Conservation (phyloP, 2,888 invertebrate species). For the Galerucella pusilla region DNA sequence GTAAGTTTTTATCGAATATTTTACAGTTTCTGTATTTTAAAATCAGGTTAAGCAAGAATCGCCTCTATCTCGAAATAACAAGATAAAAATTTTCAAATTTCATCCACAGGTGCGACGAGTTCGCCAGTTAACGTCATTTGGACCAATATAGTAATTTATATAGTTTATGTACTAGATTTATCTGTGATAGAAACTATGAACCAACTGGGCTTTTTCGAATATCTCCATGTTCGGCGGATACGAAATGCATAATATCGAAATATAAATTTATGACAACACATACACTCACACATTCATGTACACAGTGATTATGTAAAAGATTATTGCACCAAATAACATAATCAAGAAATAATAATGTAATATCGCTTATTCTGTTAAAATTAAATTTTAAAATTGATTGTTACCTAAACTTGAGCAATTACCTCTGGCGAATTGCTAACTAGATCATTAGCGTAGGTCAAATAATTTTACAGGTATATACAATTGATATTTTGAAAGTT, state of each 20-base stretch:
- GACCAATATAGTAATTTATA: too few relatives aligned
- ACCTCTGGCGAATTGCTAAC: conserved; percentile 6
- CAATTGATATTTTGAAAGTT: too few relatives aligned
- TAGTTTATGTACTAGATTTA: too few relatives aligned
- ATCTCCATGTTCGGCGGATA: conserved; percentile 13
- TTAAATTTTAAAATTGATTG: conserved; percentile 5
- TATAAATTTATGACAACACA: conserved; percentile 25
- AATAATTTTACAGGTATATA: not conserved
- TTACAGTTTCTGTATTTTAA: too few relatives aligned
- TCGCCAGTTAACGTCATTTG: too few relatives aligned
- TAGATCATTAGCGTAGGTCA: conserved; percentile 11
- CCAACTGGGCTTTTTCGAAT: too few relatives aligned
- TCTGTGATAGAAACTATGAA: too few relatives aligned
- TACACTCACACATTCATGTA: conserved; percentile 9
- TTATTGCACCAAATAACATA: conserved; percentile 32
- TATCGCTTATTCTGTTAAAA: conserved; percentile 19
- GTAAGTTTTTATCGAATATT: too few relatives aligned
- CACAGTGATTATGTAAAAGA: conserved; percentile 28
- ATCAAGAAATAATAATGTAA: conserved; percentile 29
- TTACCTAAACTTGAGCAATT: conserved; percentile 19
- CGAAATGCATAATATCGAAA: conserved; percentile 21
- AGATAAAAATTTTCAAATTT: too few relatives aligned
- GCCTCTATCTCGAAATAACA: too few relatives aligned
- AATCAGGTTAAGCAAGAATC: too few relatives aligned
- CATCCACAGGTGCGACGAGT: too few relatives aligned